Evolutionary conservation across 2,888 invertebrate genomes (phyloP).

Genomic region (Drosophila lacicola): DNA sequence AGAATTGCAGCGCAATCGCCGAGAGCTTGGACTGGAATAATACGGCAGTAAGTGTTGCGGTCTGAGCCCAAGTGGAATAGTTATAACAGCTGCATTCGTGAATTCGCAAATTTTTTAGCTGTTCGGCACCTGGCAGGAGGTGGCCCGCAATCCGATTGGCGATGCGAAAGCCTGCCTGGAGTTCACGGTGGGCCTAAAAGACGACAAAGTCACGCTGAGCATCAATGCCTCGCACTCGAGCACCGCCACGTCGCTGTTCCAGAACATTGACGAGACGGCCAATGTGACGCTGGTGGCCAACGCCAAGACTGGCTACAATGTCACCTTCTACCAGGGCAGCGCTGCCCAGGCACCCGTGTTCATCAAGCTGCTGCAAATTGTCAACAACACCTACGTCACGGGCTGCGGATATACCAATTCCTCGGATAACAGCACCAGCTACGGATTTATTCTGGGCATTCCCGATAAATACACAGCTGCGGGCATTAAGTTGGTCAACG

Average conservation of each 20-base stretch:
- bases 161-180: constrained; percentile 38
- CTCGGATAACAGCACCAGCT: constrained; percentile 20
- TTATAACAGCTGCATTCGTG: not conserved
- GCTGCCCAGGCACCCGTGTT: not conserved
- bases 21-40: constrained; percentile 46
- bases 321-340: constrained; percentile 23
- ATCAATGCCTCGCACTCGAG: constrained; percentile 45
- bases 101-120: constrained; percentile 35
- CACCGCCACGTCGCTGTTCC: constrained; percentile 20
- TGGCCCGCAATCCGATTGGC: constrained; percentile 61
- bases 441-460: constrained; percentile 57
- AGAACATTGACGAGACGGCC: constrained; percentile 30
- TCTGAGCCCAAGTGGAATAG: not conserved
- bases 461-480: not conserved
- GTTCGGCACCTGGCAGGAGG: constrained; percentile 54
- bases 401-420: constrained; percentile 59
- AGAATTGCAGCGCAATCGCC: constrained; percentile 19
- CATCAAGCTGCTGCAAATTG: constrained; percentile 48
- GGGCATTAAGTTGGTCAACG: constrained; percentile 21
- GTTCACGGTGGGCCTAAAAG: constrained; percentile 7
- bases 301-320: constrained; percentile 44
- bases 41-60: constrained; percentile 50
- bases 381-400: constrained; percentile 36
- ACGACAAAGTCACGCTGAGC: constrained; percentile 37
- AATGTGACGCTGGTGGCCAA: constrained; percentile 15